Percentiles rank a stretch among this genome's conserved stretches.
Conservation (phyloP, 2,113 vertebrate species). For the Corythaixoides concolor region DNA sequence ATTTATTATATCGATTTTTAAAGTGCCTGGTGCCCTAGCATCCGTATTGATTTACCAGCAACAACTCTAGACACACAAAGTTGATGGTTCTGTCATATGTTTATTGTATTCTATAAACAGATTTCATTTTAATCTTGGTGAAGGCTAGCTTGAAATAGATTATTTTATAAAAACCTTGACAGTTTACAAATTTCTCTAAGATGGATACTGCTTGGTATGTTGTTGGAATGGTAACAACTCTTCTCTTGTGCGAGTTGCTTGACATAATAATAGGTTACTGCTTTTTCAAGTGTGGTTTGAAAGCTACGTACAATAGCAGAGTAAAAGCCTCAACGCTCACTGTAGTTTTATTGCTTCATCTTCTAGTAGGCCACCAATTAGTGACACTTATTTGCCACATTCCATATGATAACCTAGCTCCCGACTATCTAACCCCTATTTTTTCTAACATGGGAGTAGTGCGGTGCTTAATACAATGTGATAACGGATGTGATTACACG, state of each 20-base stretch:
- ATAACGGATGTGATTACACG: not conserved
- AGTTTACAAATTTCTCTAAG: not conserved
- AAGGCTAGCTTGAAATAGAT: not conserved
- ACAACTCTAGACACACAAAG: not conserved
- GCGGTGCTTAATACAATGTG: not conserved
- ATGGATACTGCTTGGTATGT: not conserved
- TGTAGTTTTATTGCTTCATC: not conserved
- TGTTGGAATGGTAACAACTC: not conserved
- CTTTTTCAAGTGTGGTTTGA: not conserved
- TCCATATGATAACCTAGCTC: not conserved
- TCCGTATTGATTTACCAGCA: slow-evolving; percentile 13
- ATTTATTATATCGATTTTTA: not conserved
- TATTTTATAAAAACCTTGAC: not conserved
- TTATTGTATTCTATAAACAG: not conserved
- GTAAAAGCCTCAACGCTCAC: not conserved
- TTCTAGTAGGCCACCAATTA: not conserved
- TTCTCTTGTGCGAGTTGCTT: not conserved
- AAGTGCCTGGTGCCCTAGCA: not conserved
- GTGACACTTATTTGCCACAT: not conserved
- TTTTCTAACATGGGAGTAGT: not conserved
- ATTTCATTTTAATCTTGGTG: not conserved
- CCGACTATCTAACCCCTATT: not conserved
- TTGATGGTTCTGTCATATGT: not conserved
- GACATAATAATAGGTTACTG: not conserved
- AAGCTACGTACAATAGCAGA: not conserved